Evolutionary conservation across 2,113 vertebrate genomes (phyloP).

Genomic region (Chinchilla lanigera): DNA sequence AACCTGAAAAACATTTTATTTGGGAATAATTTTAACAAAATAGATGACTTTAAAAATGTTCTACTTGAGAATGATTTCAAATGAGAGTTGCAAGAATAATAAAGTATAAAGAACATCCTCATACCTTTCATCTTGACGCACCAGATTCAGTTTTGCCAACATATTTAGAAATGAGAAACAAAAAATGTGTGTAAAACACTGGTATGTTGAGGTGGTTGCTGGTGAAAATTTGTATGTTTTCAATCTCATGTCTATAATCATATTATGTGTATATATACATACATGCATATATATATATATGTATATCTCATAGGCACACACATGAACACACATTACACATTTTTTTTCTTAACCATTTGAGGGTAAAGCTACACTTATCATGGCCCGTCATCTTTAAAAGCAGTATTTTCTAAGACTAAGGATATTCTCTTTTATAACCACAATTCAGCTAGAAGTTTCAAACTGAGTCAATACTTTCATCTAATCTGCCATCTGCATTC

Average conservation of each 20-base stretch:
- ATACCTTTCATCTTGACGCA: neutral
- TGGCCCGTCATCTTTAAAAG: neutral
- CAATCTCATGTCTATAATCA: neutral
- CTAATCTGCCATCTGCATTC: neutral
- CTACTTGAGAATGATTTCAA: constrained; percentile 7
- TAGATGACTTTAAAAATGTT: neutral
- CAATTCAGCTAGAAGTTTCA: neutral
- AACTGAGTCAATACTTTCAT: neutral
- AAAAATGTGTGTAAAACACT: neutral
- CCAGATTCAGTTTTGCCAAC: neutral
- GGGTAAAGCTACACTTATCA: neutral
- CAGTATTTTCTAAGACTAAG: neutral
- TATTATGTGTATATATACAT: neutral
- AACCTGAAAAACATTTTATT: neutral
- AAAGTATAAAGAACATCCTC: neutral
- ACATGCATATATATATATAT: no score
- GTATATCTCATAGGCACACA: neutral
- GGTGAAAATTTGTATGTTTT: neutral
- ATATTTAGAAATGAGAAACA: constrained; percentile 15
- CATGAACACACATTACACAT: neutral
- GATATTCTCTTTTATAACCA: constrained; percentile 18
- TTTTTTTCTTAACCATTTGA: constrained; percentile 22
- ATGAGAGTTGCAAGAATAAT: neutral
- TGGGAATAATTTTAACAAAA: neutral
- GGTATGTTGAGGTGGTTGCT: neutral